Conservation (phyloP, 2,113 vertebrate species). For the Leptobrachium ailaonicum region DNA sequence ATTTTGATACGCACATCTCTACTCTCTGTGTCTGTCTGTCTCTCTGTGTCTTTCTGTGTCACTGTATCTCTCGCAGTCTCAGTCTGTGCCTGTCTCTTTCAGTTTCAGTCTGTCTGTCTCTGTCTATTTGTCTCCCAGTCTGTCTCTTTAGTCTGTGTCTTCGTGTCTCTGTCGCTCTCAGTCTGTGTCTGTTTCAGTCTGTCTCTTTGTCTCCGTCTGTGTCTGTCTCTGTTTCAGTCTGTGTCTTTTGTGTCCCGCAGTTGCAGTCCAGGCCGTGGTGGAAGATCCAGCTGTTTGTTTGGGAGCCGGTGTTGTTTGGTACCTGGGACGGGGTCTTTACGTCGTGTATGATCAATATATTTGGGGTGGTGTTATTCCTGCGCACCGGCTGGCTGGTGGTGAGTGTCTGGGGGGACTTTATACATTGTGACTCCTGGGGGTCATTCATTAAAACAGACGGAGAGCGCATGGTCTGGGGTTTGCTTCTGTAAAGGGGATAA, state of each 20-base stretch:
- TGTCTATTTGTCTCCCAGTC: too few relatives aligned
- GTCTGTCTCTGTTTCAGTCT: neutral
- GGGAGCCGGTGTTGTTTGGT: slow-evolving; percentile 94
- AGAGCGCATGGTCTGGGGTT: too few relatives aligned
- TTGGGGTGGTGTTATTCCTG: slow-evolving; percentile 94
- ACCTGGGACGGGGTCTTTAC: slow-evolving; percentile 98
- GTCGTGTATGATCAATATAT: slow-evolving; percentile 99
- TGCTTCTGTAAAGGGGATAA: too few relatives aligned
- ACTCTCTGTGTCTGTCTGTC: neutral
- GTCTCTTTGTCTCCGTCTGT: neutral
- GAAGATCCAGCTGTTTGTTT: slow-evolving; percentile 90
- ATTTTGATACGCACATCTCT: too few relatives aligned
- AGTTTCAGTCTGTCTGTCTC: neutral
- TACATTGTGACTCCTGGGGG: too few relatives aligned
- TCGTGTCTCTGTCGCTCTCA: too few relatives aligned
- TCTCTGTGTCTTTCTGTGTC: neutral
- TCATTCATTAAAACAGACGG: too few relatives aligned
- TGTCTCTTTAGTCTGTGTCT: neutral
- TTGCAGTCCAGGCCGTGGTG: slow-evolving; percentile 85
- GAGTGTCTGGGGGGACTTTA: slow-evolving; percentile 52
- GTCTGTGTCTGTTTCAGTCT: neutral
- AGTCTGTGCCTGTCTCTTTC: neutral
- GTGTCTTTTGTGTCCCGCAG: slow-evolving; percentile 49
- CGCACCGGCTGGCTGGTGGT: slow-evolving; percentile 96
- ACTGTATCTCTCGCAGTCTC: too few relatives aligned